Evolutionary conservation across 1,140 invertebrate genomes (phyloP), one percentile per base, ranked within the genome.

Genomic region (Frieseomelitta varia): DNA sequence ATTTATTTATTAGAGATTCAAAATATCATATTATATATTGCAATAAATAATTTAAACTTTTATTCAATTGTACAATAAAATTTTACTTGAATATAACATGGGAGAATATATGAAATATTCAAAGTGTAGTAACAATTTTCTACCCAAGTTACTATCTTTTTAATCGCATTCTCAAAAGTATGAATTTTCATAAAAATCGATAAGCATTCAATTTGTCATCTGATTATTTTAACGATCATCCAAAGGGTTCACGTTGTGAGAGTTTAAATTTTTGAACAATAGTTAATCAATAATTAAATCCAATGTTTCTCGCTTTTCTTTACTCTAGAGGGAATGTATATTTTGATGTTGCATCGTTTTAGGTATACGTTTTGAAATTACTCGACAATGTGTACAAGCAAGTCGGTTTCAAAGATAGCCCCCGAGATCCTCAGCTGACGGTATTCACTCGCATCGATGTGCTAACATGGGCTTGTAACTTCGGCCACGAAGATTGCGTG

Each of bases 361-460:
- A 98, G 97, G 95, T 95, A 39, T 97, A 97, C 89, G 93, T 97
- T 55, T 85, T 97, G 21, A 94, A 96, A 39, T 91, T 98, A 2
- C 88, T 98, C 14, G 93, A 95, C 24, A 96, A 95, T 19, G 95
- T 97, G 0, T 97, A 97, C 71, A 91, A 96, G 8, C 95, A 97
- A 71, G 94, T 97, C 4, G 96, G 97, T 2, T 97, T 97, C 91
- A 95, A 95, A 21, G 96, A 97, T 80, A 94, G 93, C 2, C 88
- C 93, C 0, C 95, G 95, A 10, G 97, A 97, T 91, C 95, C 96
- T 56, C 96, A 97, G 67, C 90, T 97, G 17, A 95, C 95, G 3
- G 95, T 96, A 1, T 96, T 97, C 85, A 97, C 97, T 79, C 94
- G 97, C n/a, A 95, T 96, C 1, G 96, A 97, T 71, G 94, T 98